phyloP scores from a whole-genome alignment of 2,113 vertebrate species.

The Sinocyclocheilus grahami region DNA sequence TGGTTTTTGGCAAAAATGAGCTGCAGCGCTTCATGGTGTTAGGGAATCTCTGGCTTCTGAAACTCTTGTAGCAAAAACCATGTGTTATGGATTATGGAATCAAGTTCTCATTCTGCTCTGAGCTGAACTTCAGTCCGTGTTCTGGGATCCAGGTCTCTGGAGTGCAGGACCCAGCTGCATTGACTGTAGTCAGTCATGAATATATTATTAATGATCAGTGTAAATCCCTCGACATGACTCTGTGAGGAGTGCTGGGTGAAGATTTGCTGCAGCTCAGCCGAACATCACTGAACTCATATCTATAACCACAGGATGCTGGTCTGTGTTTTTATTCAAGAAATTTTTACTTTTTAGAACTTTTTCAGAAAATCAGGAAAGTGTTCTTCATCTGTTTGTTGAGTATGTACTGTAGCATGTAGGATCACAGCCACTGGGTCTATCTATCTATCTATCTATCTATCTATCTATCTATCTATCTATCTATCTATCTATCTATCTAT shows the following conservation, averaged over 20 bases:
- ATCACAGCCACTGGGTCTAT: background rate
- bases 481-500: background rate
- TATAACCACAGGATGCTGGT: background rate
- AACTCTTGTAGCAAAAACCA: background rate
- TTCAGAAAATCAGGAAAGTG: background rate
- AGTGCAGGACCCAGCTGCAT: background rate
- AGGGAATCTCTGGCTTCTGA: background rate
- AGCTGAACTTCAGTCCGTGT: background rate
- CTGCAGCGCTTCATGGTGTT: background rate
- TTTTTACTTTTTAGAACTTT: background rate
- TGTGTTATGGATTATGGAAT: background rate
- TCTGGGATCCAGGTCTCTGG: background rate
- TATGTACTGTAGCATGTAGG: background rate
- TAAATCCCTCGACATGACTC: background rate
- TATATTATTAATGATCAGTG: background rate
- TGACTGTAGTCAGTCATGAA: background rate
- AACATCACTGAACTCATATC: background rate
- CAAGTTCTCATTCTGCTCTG: constrained; percentile 15
- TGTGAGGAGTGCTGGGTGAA: background rate
- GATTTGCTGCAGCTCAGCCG: background rate
- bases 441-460: background rate
- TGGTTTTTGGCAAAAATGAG: background rate
- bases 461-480: background rate
- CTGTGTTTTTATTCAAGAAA: background rate
- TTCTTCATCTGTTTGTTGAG: background rate